Evolutionary conservation across 2,888 invertebrate genomes (phyloP).

Genomic region (Atethmia centrago): DNA sequence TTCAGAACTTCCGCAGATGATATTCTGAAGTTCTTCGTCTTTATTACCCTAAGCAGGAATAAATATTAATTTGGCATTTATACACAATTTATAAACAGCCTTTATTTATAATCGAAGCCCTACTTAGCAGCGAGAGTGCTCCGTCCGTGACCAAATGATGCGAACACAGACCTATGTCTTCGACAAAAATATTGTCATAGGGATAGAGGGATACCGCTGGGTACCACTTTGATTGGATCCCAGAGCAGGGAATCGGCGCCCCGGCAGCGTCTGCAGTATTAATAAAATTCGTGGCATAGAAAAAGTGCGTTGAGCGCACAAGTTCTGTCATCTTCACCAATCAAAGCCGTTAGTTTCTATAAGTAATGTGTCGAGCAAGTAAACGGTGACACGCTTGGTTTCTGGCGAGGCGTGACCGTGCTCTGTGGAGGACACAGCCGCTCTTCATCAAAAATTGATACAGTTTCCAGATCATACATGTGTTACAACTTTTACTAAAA

Average conservation of each 20-base stretch:
- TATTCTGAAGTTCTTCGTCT: not conserved
- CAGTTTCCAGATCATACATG: not conserved
- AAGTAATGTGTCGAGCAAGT: too few species aligned
- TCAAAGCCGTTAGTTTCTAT: too few species aligned
- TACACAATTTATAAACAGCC: constrained; percentile 8
- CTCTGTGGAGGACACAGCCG: not conserved
- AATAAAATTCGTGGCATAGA: not conserved
- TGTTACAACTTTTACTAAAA: constrained; percentile 18
- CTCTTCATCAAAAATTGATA: not conserved
- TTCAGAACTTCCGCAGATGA: not conserved
- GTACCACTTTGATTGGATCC: not conserved
- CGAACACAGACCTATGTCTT: not conserved
- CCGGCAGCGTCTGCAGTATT: not conserved
- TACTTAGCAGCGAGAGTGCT: not conserved
- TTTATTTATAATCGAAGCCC: not conserved
- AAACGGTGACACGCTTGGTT: too few species aligned
- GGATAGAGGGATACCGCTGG: not conserved
- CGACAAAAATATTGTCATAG: not conserved
- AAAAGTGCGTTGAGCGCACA: not conserved
- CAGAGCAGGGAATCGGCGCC: not conserved
- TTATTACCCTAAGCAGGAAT: too few species aligned
- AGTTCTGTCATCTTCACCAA: not conserved
- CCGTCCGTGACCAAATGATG: not conserved
- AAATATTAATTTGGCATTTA: constrained; percentile 15
- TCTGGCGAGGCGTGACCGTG: too few species aligned